Conservation (phyloP, 1,140 invertebrate species). For the Chionoecetes opilio region DNA sequence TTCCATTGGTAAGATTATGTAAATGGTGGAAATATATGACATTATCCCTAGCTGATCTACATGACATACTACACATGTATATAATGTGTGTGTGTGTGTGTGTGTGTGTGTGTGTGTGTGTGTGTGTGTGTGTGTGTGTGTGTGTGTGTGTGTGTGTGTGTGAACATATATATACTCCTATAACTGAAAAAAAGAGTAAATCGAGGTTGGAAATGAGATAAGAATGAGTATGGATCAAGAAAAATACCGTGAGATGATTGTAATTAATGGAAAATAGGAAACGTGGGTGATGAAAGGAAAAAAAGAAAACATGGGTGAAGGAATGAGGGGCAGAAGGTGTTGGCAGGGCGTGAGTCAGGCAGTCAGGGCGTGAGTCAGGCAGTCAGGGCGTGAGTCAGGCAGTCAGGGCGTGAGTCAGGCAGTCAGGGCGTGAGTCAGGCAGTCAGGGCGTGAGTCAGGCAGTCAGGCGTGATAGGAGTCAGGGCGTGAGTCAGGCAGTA, state of each 20-base stretch:
- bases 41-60: neutral
- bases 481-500: neutral
- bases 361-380: too few relatives aligned
- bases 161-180: too few relatives aligned
- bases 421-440: too few relatives aligned
- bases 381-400: too few relatives aligned
- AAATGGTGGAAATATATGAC: neutral
- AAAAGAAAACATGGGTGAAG: neutral
- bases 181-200: too few relatives aligned
- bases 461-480: neutral
- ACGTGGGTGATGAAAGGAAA: neutral
- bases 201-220: neutral
- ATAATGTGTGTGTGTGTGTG: slow-evolving; percentile 6
- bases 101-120: neutral
- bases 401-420: too few relatives aligned
- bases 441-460: too few relatives aligned
- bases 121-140: slow-evolving; percentile 14
- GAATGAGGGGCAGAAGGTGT: neutral
- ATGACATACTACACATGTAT: neutral
- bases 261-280: neutral
- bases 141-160: neutral
- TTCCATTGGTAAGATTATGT: slow-evolving; percentile 20
- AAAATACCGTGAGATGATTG: neutral
- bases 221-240: neutral
- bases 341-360: neutral